Conservation (phyloP, 2,888 invertebrate genomes). For the Rhorus exstirpatorius region DNA sequence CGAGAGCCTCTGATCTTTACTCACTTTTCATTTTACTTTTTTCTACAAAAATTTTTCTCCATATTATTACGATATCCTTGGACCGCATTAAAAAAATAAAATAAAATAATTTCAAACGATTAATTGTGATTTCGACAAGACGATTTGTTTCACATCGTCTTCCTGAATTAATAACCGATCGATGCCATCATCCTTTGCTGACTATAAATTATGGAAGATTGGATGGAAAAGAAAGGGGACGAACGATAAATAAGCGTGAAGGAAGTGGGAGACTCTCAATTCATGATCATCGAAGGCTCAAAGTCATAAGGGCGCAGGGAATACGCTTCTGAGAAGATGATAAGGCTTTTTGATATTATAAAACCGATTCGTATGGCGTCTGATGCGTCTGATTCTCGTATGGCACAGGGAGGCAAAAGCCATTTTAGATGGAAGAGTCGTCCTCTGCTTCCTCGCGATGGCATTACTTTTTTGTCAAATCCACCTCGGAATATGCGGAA, state of each 20-base stretch:
- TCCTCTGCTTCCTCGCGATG: conserved; percentile 49
- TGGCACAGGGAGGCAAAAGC: conserved; percentile 18
- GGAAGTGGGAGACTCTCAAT: conserved; percentile 53
- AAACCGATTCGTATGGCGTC: conserved; percentile 41
- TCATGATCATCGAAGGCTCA: conserved; percentile 21
- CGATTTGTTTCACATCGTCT: conserved; percentile 10
- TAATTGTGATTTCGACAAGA: conserved; percentile 28
- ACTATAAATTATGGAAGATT: conserved; percentile 41
- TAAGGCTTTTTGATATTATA: conserved; percentile 14
- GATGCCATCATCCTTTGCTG: conserved; percentile 50
- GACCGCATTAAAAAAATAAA: too few species aligned
- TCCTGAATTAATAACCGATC: conserved; percentile 17
- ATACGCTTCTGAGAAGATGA: not conserved
- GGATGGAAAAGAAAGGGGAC: conserved; percentile 8
- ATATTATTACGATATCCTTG: too few species aligned
- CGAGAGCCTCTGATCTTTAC: conserved; percentile 4
- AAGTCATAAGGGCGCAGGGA: conserved; percentile 5
- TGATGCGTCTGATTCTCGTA: conserved; percentile 38
- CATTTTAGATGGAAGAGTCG: conserved; percentile 57
- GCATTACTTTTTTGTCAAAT: conserved; percentile 68
- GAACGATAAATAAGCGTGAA: conserved; percentile 62
- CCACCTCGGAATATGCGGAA: conserved; percentile 71
- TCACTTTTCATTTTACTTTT: too few species aligned
- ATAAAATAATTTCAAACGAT: conserved; percentile 5
- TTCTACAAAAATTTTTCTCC: too few species aligned